Evolutionary conservation across 2,113 vertebrate genomes (phyloP), one percentile per base, ranked within the genome.

Genomic region (Gallinago undulata): DNA sequence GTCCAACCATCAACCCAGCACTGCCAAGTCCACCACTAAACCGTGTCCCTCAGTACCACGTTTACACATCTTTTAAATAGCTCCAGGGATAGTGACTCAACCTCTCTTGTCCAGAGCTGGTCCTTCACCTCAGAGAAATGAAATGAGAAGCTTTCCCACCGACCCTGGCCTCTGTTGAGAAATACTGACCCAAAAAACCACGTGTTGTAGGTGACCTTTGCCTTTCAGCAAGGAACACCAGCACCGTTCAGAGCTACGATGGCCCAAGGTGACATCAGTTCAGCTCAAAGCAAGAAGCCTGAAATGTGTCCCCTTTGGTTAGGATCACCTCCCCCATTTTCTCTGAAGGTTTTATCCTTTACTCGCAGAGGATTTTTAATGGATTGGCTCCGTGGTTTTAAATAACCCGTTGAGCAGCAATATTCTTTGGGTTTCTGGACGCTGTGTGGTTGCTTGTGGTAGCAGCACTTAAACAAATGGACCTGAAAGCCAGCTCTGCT

Each of bases 391-490:
- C 53, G 7, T 27, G 11, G 56, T 68, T 82, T 74, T 50, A 59
- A 84, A 81, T 50, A 66, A 90, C 39, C 45, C 72, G 7, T 45
- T 77, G 84, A 94, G 33, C 81, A 57, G 47, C 86, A 73, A 7
- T 47, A 12, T 88, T 86, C 73, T 67, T 64, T 2, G 66, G 33
- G 13, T 68, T 81, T 39, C 68, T 84, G 80, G 48, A 17, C 45
- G 82, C 57, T 53, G 33, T 31, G 50, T 50, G 78, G 81, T 69
- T 66, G 59, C 72, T 86, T 39, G 8, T 85, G 72, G 89, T 30
- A 50, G 89, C 68, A 94, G 89, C 95, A 94, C 89, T 96, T 94
- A 91, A 86, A 92, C 86, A 94, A 92, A 96, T 92, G 89, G 87
- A 17, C n/a, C 76, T 84, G 89, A 90, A 90, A 75, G 86, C 7